Evolutionary conservation across 2,797 vertebrate species (phyloP).

Genomic region (Tragopan temminckii): DNA sequence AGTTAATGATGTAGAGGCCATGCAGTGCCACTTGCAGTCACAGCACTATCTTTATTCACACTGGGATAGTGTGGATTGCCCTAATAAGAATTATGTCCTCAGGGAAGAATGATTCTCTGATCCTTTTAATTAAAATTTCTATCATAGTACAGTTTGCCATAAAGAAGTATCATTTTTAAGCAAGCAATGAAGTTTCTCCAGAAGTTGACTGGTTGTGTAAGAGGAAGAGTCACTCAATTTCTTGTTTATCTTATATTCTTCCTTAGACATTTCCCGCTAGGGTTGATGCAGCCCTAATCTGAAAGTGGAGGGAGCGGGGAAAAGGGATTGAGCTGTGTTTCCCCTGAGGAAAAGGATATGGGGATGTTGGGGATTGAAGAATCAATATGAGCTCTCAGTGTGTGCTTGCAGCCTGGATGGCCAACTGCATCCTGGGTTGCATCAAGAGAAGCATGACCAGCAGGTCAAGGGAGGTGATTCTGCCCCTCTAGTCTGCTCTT

Average conservation of each 20-base stretch:
- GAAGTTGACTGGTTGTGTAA: neutral
- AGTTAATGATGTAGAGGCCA: neutral
- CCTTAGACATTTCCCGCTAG: neutral
- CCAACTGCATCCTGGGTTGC: too few relatives aligned
- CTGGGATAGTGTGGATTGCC: neutral
- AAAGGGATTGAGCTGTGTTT: neutral
- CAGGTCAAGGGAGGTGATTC: too few relatives aligned
- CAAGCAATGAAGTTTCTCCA: neutral
- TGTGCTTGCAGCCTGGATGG: too few relatives aligned
- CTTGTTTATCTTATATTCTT: neutral
- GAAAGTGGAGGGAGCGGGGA: neutral
- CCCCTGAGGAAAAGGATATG: too few relatives aligned
- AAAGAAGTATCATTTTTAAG: neutral
- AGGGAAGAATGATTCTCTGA: neutral
- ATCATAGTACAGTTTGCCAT: neutral
- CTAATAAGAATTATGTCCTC: neutral
- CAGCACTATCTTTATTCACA: neutral
- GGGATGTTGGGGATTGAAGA: too few relatives aligned
- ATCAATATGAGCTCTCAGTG: too few relatives aligned
- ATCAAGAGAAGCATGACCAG: too few relatives aligned
- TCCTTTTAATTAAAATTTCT: neutral
- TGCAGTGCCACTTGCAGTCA: neutral
- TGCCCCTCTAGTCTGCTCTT: too few relatives aligned
- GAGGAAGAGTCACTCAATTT: neutral
- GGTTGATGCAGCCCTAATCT: neutral